Evolutionary conservation across 2,113 vertebrate species (phyloP).

Genomic region (Gopherus flavomarginatus): DNA sequence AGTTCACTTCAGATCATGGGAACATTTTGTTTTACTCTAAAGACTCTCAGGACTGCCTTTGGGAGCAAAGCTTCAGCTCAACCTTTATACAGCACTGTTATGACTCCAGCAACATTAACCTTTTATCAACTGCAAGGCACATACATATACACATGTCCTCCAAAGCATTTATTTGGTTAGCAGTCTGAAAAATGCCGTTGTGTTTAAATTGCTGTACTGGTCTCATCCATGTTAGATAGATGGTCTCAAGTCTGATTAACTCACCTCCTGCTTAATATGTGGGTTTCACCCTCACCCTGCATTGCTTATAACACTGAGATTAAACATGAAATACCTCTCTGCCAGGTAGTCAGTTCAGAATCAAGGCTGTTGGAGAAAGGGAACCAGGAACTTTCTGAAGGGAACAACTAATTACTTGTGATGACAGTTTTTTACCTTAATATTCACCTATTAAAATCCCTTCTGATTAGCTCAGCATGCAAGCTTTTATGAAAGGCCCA

Average conservation of each 20-base stretch:
- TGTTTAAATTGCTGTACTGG: slow-evolving; percentile 14
- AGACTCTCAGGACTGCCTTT: background rate
- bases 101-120: background rate
- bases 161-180: background rate
- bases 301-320: background rate
- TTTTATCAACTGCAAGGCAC: background rate
- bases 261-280: slow-evolving; percentile 5
- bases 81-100: background rate
- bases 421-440: background rate
- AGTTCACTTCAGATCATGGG: slow-evolving; percentile 31
- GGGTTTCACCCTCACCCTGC: background rate
- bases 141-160: background rate
- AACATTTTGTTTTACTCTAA: slow-evolving; percentile 22
- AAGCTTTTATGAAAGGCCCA: background rate
- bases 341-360: background rate
- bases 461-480: background rate
- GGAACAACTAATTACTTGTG: background rate
- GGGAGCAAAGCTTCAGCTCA: background rate
- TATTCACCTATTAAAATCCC: background rate
- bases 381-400: background rate
- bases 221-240: background rate
- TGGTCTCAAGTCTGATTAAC: background rate
- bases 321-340: background rate
- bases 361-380: background rate
- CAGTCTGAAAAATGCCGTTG: slow-evolving; percentile 3